These are phyloP conservation scores for Mycetomoellerius zeteki DNA, from an alignment of 1,140 invertebrate genomes.

Conservation along the genomic window DNA sequence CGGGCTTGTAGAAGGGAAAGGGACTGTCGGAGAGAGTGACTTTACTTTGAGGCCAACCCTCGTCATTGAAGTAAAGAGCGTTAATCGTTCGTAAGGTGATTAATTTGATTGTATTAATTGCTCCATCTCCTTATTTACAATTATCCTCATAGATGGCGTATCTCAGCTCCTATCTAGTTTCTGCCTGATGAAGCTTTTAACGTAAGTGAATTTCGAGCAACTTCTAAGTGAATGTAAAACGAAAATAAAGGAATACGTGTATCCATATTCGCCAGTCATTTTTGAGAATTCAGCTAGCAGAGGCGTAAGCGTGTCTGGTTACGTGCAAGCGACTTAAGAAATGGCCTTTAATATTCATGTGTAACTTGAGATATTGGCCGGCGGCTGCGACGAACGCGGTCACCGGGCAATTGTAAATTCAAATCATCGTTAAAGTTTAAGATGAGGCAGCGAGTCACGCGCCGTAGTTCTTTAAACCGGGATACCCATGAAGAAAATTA, in stretches of 20 bases:
- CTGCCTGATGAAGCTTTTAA: slow-evolving; percentile 11
- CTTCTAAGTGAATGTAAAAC: slow-evolving; percentile 4
- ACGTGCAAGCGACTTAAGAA: slow-evolving; percentile 49
- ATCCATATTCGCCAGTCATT: not conserved
- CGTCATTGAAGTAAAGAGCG: slow-evolving; percentile 25
- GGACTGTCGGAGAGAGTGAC: not conserved
- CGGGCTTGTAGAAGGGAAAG: slow-evolving; percentile 4
- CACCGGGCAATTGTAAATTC: slow-evolving; percentile 58
- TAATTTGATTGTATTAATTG: slow-evolving; percentile 48
- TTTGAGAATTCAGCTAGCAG: not conserved
- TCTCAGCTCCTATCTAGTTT: not conserved
- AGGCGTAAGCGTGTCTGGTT: not conserved
- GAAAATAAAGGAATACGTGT: slow-evolving; percentile 8
- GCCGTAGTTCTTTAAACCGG: not conserved
- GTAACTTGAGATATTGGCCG: slow-evolving; percentile 54
- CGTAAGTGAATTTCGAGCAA: slow-evolving; percentile 39
- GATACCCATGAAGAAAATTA: slow-evolving; percentile 19
- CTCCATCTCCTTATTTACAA: slow-evolving; percentile 29
- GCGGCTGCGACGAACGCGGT: slow-evolving; percentile 5
- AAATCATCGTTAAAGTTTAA: slow-evolving; percentile 55
- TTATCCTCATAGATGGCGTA: not conserved
- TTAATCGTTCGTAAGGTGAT: slow-evolving; percentile 44
- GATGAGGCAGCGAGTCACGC: not conserved
- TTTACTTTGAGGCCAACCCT: slow-evolving; percentile 34
- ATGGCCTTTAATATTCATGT: slow-evolving; percentile 55